Evolutionary conservation across 1,140 invertebrate genomes (phyloP).

Genomic region (Luehdorfia chinensis): DNA sequence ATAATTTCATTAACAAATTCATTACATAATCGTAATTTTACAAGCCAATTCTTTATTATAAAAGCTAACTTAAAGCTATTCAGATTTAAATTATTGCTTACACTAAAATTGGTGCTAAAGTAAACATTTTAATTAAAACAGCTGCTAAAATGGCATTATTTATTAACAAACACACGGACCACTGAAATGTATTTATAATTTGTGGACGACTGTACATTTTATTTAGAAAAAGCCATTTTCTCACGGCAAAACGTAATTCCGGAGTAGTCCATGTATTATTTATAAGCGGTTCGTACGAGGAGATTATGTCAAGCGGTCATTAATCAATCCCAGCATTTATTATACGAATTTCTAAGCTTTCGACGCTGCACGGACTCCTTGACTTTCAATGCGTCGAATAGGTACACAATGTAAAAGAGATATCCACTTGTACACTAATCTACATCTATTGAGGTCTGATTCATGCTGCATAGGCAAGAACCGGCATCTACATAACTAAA

Average conservation of each 20-base stretch:
- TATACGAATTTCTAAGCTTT: not conserved
- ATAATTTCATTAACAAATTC: constrained; percentile 38
- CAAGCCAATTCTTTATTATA: constrained; percentile 21
- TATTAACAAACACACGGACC: not conserved
- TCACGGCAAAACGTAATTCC: constrained; percentile 27
- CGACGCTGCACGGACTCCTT: constrained; percentile 3
- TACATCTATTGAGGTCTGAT: constrained; percentile 31
- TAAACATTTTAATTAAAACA: not conserved
- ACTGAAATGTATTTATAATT: constrained; percentile 7
- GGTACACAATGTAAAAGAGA: constrained; percentile 4
- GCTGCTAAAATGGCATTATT: constrained; percentile 8
- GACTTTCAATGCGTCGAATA: constrained; percentile 7
- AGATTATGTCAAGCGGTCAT: constrained; percentile 5
- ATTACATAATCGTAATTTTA: constrained; percentile 28
- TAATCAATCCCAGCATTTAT: constrained; percentile 10
- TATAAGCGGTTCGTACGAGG: constrained; percentile 19
- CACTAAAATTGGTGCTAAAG: constrained; percentile 15
- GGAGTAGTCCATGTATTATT: constrained; percentile 29
- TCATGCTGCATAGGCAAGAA: constrained; percentile 38
- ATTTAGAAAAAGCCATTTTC: constrained; percentile 24
- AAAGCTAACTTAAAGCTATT: constrained; percentile 27
- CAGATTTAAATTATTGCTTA: constrained; percentile 24
- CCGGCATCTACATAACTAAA: constrained; percentile 33
- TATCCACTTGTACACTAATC: constrained; percentile 20
- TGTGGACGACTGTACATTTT: constrained; percentile 11